Evolutionary conservation across 2,797 vertebrate species (phyloP).

Genomic region (Loris lydekkerianus): DNA sequence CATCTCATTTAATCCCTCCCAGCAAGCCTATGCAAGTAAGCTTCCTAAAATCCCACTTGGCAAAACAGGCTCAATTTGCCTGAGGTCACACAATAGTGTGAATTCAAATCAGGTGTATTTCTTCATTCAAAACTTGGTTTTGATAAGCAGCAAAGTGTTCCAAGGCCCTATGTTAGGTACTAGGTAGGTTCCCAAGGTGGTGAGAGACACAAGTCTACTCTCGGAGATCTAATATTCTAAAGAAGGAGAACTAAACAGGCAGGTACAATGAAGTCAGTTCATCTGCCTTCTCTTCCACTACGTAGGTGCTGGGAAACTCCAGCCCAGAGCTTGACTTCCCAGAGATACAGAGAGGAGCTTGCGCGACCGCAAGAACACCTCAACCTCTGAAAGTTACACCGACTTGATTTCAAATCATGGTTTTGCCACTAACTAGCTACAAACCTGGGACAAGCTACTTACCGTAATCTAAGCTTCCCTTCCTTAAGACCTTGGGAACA

Average conservation of each 20-base stretch:
- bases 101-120: constrained; percentile 29
- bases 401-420: constrained; percentile 3
- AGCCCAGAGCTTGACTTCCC: not conserved
- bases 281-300: not conserved
- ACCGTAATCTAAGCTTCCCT: not conserved
- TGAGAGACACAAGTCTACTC: not conserved
- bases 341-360: not conserved
- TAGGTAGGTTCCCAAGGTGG: not conserved
- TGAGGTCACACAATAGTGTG: not conserved
- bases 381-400: constrained; percentile 3
- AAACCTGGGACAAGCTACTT: not conserved
- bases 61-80: constrained; percentile 31
- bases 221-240: not conserved
- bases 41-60: not conserved
- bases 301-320: not conserved
- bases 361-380: not conserved
- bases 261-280: not conserved
- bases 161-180: not conserved
- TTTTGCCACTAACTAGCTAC: not conserved
- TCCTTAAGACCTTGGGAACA: not conserved
- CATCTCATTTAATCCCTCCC: not conserved
- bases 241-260: constrained; percentile 5
- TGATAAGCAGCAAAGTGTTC: not conserved
- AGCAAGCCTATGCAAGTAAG: not conserved
- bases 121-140: constrained; percentile 49